Conservation (phyloP, 2,797 vertebrate genomes). For the Hydrocynus forskahlii region DNA sequence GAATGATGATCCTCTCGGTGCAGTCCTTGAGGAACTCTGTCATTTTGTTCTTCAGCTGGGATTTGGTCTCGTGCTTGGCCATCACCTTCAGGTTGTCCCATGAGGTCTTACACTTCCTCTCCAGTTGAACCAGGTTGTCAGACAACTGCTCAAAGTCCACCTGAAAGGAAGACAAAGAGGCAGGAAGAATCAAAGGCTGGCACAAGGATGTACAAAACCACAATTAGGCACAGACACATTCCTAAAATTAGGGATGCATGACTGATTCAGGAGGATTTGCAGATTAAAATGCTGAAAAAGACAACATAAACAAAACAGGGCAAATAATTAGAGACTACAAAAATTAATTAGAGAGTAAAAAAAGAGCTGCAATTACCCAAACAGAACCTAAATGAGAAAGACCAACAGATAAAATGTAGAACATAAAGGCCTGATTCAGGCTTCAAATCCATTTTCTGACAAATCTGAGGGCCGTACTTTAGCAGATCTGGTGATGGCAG, state of each 20-base stretch:
- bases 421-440: neutral
- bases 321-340: neutral
- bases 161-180: slow-evolving; percentile 65
- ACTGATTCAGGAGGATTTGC: too few species aligned
- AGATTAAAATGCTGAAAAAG: neutral
- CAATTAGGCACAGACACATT: neutral
- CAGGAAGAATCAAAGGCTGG: neutral
- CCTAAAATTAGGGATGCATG: neutral
- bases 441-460: neutral
- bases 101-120: slow-evolving; percentile 86
- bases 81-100: slow-evolving; percentile 92
- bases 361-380: neutral
- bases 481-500: slow-evolving; percentile 87
- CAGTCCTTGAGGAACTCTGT: slow-evolving; percentile 91
- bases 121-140: slow-evolving; percentile 89
- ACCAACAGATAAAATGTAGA: neutral
- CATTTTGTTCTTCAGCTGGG: slow-evolving; percentile 85
- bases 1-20: slow-evolving; percentile 85
- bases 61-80: slow-evolving; percentile 87
- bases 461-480: slow-evolving; percentile 78
- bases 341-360: neutral
- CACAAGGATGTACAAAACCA: neutral
- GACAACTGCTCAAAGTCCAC: slow-evolving; percentile 92
- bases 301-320: neutral
- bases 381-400: too few species aligned